Base-by-base conservation (phyloP, 2,888 invertebrate species). In the Zelleria hepariella region DNA sequence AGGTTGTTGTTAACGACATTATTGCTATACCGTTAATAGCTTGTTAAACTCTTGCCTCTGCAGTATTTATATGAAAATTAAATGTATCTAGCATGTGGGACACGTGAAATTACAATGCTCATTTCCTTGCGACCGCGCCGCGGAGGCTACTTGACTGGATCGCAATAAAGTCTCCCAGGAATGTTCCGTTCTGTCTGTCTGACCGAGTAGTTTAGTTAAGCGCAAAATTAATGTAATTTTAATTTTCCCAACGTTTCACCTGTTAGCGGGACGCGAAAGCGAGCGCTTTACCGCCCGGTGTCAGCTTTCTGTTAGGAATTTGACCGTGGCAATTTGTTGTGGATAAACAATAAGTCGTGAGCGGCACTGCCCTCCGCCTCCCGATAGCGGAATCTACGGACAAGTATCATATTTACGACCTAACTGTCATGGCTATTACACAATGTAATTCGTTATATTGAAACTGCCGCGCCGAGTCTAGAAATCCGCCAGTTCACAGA, bases 291-390 rank as follows among this genome's bases (percentile, higher is more conserved):
- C 68, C 68, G 67, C 66, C 66, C 65, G 72, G 71, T 73, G 75
- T 75, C 73, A 74, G 74, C 71, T 75, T 74, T 78, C 73, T 47
- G 58, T 68, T 71, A 67, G 68, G 75, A 77, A 78, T 76, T 78
- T 74, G 77, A 77, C 78, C 73, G 72, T 72, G 73, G 79, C 78
- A 77, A 78, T 81, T 83, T 81, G 76, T 81, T 79, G 76, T 79
- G 77, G 77, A 82, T 83, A 84, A 85, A 86, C 84, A 86, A 81
- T 80, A 73, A 74, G 70, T 86, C 87, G 87, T 87, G 87, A 86
- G 74, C 65, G 68, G 69, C 66, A 73, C 76, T 82, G 76, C 86
- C 86, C 78, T 69, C 70, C 74, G 72, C 72, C 75, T 71, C 69
- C 68, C 69, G 70, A 78, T 82, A 82, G 79, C 81, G 78, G 80